These are phyloP conservation scores for Pterostichus madidus DNA, from an alignment of 2,888 invertebrate genomes.

Conservation along the genomic window DNA sequence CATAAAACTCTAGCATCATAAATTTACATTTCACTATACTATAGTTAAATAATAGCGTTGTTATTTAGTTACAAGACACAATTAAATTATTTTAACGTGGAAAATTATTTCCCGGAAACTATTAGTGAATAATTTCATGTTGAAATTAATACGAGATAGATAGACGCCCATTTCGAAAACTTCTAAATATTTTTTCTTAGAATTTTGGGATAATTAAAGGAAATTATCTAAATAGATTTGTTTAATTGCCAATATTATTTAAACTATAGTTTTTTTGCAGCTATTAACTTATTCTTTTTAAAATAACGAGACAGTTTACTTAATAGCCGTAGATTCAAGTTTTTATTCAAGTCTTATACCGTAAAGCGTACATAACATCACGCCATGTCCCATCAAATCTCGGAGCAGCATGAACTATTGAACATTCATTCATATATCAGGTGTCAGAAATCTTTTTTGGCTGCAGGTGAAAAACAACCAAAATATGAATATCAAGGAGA, in stretches of 20 bases:
- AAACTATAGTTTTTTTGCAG: neutral
- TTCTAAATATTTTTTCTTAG: neutral
- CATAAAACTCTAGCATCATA: conserved; percentile 22
- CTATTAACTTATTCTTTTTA: neutral
- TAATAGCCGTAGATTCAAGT: too few relatives aligned
- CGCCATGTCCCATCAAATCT: too few relatives aligned
- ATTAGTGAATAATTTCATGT: neutral
- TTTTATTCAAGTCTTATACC: too few relatives aligned
- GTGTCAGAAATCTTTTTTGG: too few relatives aligned
- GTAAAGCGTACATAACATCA: too few relatives aligned
- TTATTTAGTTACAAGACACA: neutral
- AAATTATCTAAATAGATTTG: neutral
- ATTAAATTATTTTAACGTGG: conserved; percentile 1
- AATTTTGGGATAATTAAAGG: neutral
- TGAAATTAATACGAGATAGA: neutral
- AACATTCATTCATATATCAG: too few relatives aligned
- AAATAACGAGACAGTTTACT: neutral
- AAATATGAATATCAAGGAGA: too few relatives aligned
- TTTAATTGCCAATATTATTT: neutral
- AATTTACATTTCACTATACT: conserved; percentile 46
- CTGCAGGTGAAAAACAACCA: too few relatives aligned
- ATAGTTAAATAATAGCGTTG: conserved; percentile 14
- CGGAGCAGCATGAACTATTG: too few relatives aligned
- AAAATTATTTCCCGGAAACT: conserved; percentile 22
- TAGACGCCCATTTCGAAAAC: neutral